Evolutionary conservation across 2,797 vertebrate genomes (phyloP).

Genomic region (Spondyliosoma cantharus): DNA sequence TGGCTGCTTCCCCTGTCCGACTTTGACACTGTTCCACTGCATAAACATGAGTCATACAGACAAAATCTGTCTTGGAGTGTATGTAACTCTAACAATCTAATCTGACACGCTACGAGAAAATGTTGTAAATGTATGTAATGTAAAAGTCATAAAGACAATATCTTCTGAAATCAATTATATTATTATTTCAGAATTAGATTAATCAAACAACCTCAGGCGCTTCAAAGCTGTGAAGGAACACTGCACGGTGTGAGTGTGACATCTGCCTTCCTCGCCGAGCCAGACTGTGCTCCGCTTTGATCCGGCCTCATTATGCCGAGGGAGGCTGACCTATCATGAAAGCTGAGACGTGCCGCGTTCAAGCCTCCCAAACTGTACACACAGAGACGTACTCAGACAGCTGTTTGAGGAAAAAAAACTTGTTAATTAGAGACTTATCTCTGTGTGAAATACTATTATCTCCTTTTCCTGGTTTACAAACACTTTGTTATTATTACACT

Average conservation of each 20-base stretch:
- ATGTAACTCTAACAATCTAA: neutral
- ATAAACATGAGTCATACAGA: constrained; percentile 52
- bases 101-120: neutral
- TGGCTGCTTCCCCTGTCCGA: constrained; percentile 17
- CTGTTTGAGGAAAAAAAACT: constrained; percentile 37
- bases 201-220: constrained; percentile 34
- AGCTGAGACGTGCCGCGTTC: constrained; percentile 61
- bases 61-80: neutral
- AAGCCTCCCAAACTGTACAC: constrained; percentile 59
- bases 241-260: constrained; percentile 49
- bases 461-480: constrained; percentile 56
- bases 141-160: neutral
- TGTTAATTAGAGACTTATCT: constrained; percentile 51
- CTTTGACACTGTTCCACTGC: constrained; percentile 41
- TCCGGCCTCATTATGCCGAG: constrained; percentile 68
- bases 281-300: constrained; percentile 71
- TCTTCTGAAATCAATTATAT: constrained; percentile 20
- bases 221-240: constrained; percentile 37
- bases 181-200: constrained; percentile 18
- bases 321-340: constrained; percentile 66
- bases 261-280: constrained; percentile 65
- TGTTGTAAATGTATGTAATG: neutral
- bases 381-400: constrained; percentile 51
- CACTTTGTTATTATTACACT: constrained; percentile 4
- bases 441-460: constrained; percentile 44